Percentiles rank a stretch among this genome's conserved stretches.
Conservation (phyloP, 2,113 vertebrate genomes). For the Polypterus bichir region DNA sequence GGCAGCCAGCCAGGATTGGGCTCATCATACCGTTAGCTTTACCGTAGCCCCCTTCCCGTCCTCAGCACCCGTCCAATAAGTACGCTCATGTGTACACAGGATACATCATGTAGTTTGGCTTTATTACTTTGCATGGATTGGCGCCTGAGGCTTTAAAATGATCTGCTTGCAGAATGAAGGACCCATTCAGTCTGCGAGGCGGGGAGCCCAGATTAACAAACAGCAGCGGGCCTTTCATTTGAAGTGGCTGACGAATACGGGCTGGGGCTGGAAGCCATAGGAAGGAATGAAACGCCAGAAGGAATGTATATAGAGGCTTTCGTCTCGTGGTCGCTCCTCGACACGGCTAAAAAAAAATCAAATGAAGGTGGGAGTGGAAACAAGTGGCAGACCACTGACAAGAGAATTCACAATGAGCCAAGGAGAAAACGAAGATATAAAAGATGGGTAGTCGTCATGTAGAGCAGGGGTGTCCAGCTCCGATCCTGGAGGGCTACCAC, state of each 20-base stretch:
- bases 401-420: too few relatives aligned
- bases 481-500: too few relatives aligned
- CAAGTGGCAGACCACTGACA: too few relatives aligned
- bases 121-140: constrained; percentile 29
- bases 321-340: too few relatives aligned
- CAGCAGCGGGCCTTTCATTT: constrained; percentile 35
- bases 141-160: constrained; percentile 26
- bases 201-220: constrained; percentile 35
- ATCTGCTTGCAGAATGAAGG: constrained; percentile 29
- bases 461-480: too few relatives aligned
- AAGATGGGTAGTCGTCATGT: too few relatives aligned
- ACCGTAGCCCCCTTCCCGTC: constrained; percentile 31
- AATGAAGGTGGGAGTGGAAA: too few relatives aligned
- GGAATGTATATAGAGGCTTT: too few relatives aligned
- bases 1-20: constrained; percentile 23
- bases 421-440: too few relatives aligned
- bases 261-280: constrained; percentile 27
- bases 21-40: constrained; percentile 40
- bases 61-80: constrained; percentile 10
- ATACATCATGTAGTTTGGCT: constrained; percentile 26
- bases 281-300: constrained; percentile 23
- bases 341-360: too few relatives aligned
- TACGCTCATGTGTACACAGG: constrained; percentile 24
- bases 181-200: constrained; percentile 28
- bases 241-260: constrained; percentile 32